Percentiles rank a stretch among this genome's conserved stretches.
Conservation (phyloP, 2,888 invertebrate genomes). For the Poecilus cupreus region DNA sequence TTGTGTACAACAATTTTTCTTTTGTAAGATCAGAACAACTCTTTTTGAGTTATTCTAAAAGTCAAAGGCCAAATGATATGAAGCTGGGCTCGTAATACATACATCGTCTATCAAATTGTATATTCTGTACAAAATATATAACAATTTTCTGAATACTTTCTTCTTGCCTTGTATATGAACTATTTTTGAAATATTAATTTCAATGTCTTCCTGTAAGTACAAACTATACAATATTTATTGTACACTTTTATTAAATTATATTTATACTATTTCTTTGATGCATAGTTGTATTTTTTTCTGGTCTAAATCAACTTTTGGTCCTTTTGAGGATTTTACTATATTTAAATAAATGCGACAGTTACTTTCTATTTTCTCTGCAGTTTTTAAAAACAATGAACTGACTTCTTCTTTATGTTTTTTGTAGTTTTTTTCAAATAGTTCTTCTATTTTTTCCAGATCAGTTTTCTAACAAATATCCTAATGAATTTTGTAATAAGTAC, state of each 20-base stretch:
- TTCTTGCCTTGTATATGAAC: slow-evolving; percentile 57
- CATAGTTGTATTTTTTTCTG: slow-evolving; percentile 65
- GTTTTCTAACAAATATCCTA: slow-evolving; percentile 66
- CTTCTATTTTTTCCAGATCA: slow-evolving; percentile 70
- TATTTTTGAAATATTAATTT: slow-evolving; percentile 61
- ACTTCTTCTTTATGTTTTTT: slow-evolving; percentile 63
- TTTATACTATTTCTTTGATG: slow-evolving; percentile 67
- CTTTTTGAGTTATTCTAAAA: no score
- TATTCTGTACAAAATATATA: slow-evolving; percentile 65
- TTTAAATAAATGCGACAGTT: slow-evolving; percentile 71
- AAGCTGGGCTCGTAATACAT: slow-evolving; percentile 61
- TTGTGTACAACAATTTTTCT: no score
- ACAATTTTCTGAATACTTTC: slow-evolving; percentile 66
- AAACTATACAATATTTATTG: neutral
- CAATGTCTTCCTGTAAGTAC: slow-evolving; percentile 64
- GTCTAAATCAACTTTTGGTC: slow-evolving; percentile 67
- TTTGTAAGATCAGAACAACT: no score
- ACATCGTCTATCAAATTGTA: slow-evolving; percentile 67
- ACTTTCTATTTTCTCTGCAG: slow-evolving; percentile 67
- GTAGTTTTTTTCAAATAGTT: slow-evolving; percentile 67
- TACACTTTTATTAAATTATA: neutral
- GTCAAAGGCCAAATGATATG: no score
- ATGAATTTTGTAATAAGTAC: neutral
- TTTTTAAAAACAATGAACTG: slow-evolving; percentile 68
- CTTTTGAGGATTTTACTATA: slow-evolving; percentile 65